Evolutionary conservation across 2,797 vertebrate genomes (phyloP).

Genomic region (Galagoides demidoff): DNA sequence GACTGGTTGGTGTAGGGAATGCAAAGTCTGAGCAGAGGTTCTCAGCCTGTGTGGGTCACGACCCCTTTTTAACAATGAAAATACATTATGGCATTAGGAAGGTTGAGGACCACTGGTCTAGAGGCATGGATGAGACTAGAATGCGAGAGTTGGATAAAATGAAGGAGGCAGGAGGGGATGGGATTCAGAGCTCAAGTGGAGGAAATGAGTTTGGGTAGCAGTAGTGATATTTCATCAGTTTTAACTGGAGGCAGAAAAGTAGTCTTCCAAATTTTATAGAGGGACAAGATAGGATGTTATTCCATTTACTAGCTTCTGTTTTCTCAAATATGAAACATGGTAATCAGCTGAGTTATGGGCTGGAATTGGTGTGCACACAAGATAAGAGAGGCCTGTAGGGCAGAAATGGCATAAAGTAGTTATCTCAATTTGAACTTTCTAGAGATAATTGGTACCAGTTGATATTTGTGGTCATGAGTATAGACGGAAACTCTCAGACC

Average conservation of each 20-base stretch:
- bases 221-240: background rate
- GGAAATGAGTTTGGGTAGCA: background rate
- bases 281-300: background rate
- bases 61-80: too few relatives aligned
- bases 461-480: background rate
- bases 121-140: background rate
- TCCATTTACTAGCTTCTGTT: background rate
- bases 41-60: too few relatives aligned
- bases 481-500: background rate
- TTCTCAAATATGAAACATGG: conserved; percentile 11
- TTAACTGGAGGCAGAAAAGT: background rate
- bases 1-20: background rate
- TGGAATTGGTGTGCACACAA: background rate
- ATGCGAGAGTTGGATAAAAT: background rate
- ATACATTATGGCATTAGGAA: too few relatives aligned
- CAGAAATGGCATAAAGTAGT: background rate
- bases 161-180: background rate
- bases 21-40: too few relatives aligned
- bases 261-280: background rate
- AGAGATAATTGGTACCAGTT: background rate
- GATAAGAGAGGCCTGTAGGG: background rate
- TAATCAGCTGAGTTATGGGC: background rate
- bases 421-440: background rate
- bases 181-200: background rate
- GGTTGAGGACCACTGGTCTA: background rate